phyloP scores from a whole-genome alignment of 2,797 vertebrate species.

The Tadarida brasiliensis region DNA sequence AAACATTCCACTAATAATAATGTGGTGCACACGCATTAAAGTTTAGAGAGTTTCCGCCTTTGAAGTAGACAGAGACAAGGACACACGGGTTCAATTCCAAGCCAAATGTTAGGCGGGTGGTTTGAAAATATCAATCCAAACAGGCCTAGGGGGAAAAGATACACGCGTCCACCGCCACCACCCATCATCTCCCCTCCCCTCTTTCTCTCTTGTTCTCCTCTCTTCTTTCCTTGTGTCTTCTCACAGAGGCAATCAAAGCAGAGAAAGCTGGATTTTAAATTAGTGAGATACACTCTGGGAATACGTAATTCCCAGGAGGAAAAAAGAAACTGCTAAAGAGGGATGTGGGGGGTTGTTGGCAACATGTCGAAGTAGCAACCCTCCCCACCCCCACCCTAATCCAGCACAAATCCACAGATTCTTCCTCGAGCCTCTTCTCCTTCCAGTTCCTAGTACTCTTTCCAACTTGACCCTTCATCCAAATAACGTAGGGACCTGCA shows the following conservation, averaged over 20 bases:
- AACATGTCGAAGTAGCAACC: slow-evolving; percentile 73
- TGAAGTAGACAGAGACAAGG: slow-evolving; percentile 62
- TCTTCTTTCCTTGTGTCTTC: slow-evolving; percentile 75
- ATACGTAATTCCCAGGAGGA: slow-evolving; percentile 69
- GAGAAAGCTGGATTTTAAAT: slow-evolving; percentile 65
- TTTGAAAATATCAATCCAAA: slow-evolving; percentile 62
- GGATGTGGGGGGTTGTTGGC: neutral
- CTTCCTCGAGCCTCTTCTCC: neutral
- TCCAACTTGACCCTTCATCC: slow-evolving; percentile 76
- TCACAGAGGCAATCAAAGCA: slow-evolving; percentile 70
- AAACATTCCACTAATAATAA: slow-evolving; percentile 69
- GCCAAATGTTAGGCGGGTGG: slow-evolving; percentile 69
- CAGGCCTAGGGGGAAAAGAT: slow-evolving; percentile 79
- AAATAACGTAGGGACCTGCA: slow-evolving; percentile 59
- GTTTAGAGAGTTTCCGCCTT: slow-evolving; percentile 79
- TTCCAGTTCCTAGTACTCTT: slow-evolving; percentile 59
- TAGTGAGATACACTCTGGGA: slow-evolving; percentile 43
- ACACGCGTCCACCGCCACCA: slow-evolving; percentile 55
- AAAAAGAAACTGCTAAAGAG: slow-evolving; percentile 50
- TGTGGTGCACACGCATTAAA: slow-evolving; percentile 64
- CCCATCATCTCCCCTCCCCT: slow-evolving; percentile 66
- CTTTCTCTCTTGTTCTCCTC: slow-evolving; percentile 64
- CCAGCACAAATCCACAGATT: slow-evolving; percentile 65
- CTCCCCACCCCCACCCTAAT: slow-evolving; percentile 77
- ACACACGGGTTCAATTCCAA: slow-evolving; percentile 66